A percentile compares a stretch with the other conserved stretches of the same genome.
These are phyloP conservation scores for Coremacera marginata DNA, from an alignment of 2,888 invertebrate species.

Conservation along the genomic window DNA sequence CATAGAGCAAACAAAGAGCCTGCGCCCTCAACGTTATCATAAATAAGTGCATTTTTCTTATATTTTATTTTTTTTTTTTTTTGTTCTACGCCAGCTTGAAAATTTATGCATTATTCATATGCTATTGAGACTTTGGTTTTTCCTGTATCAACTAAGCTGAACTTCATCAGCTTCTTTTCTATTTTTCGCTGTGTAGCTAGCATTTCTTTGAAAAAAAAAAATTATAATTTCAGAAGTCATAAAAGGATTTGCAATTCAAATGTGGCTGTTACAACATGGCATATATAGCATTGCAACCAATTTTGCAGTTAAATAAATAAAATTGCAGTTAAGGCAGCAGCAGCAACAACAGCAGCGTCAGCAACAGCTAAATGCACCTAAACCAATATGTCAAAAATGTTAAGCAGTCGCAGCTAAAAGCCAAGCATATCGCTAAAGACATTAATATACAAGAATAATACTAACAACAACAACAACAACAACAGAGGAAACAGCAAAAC, in stretches of 20 bases:
- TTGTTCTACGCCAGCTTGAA: background rate
- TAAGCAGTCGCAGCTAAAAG: constrained; percentile 54
- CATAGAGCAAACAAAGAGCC: background rate
- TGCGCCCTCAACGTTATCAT: background rate
- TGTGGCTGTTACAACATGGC: constrained; percentile 34
- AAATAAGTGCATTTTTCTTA: constrained; percentile 31
- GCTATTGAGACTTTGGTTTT: background rate
- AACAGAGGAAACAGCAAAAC: background rate
- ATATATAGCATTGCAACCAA: background rate
- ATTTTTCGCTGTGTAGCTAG: background rate
- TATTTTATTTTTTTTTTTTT: background rate
- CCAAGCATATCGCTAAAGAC: constrained; percentile 19
- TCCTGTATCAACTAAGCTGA: background rate
- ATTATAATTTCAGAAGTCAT: constrained; percentile 50
- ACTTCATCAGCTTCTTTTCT: background rate
- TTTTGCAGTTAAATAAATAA: constrained; percentile 41
- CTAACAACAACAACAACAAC: constrained; percentile 14
- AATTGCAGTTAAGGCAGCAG: background rate
- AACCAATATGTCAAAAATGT: constrained; percentile 67
- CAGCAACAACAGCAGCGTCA: background rate
- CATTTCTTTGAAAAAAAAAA: constrained; percentile 8
- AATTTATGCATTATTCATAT: constrained; percentile 24
- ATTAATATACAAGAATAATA: constrained; percentile 36
- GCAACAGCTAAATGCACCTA: constrained; percentile 38
- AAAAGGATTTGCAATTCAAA: constrained; percentile 54